A percentile compares a stretch with the other conserved stretches of the same genome.
Conservation (phyloP, 2,113 vertebrate genomes). For the Sus scrofa region T2T-Sscrofa CM000813.6:139951501-139952000, state of each 20-base stretch:
- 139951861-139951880: background rate
- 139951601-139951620: background rate
- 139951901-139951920: background rate
- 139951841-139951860: background rate
- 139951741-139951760: background rate
- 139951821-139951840: constrained; percentile 22
- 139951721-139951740: background rate
- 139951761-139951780: background rate
- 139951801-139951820: constrained; percentile 42
- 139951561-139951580: constrained; percentile 55
- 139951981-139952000: background rate
- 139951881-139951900: background rate
- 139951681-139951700: background rate
- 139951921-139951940: background rate
- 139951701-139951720: constrained; percentile 31
- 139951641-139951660: constrained; percentile 17
- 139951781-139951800: background rate
- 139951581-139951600: constrained; percentile 46
- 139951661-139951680: constrained; percentile 43
- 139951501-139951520: background rate
- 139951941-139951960: background rate
- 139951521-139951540: constrained; percentile 32
- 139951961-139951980: background rate
- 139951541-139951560: background rate
- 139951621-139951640: constrained; percentile 17